Percentiles rank a stretch among this genome's conserved stretches.
Evolutionary conservation across 2,797 vertebrate species (phyloP).

Genomic region (Danio choprae): DNA sequence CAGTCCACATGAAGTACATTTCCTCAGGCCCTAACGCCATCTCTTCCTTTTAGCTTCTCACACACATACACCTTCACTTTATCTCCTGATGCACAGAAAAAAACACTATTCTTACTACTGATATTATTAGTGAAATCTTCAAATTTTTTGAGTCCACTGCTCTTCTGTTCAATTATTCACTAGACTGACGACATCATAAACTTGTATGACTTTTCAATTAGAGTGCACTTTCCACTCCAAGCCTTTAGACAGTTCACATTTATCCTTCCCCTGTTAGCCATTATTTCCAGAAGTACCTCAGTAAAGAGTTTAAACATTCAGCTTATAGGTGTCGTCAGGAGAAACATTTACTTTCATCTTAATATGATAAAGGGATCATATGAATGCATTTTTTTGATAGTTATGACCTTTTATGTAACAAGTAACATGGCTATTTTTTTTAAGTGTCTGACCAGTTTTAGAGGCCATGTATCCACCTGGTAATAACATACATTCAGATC

Average conservation of each 20-base stretch:
- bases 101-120: constrained; percentile 11
- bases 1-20: constrained; percentile 29
- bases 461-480: too few relatives aligned
- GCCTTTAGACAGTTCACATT: constrained; percentile 9
- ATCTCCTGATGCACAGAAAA: constrained; percentile 1
- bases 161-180: constrained; percentile 25
- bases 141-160: neutral
- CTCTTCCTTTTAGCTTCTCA: constrained; percentile 37
- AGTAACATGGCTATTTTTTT: too few relatives aligned
- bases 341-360: constrained; percentile 9
- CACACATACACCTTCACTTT: constrained; percentile 17
- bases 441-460: too few relatives aligned
- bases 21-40: constrained; percentile 28
- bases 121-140: neutral
- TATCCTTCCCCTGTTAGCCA: constrained; percentile 23
- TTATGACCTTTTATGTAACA: too few relatives aligned
- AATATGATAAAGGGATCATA: too few relatives aligned
- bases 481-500: neutral
- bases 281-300: neutral
- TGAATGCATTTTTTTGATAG: too few relatives aligned
- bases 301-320: constrained; percentile 19
- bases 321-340: neutral
- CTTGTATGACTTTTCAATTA: constrained; percentile 11
- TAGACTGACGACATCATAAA: neutral
- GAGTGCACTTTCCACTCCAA: neutral